Evolutionary conservation across 1,140 invertebrate genomes (phyloP).

Genomic region (Neelides sp.): DNA sequence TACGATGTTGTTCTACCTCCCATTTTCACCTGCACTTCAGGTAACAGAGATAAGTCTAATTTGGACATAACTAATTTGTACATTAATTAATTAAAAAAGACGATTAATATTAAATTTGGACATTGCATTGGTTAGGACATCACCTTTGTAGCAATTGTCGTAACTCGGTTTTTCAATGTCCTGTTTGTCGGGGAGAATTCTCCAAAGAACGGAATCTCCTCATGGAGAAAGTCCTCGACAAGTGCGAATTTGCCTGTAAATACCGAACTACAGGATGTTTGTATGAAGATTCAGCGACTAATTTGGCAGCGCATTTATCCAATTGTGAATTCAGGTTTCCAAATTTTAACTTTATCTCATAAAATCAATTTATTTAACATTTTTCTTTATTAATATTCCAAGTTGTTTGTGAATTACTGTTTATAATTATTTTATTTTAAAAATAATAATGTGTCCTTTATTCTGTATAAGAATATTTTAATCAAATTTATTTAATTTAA

Average conservation of each 20-base stretch:
- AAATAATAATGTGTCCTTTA: too few relatives aligned
- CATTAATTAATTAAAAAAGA: too few relatives aligned
- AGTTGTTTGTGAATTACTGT: not conserved
- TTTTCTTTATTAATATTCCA: not conserved
- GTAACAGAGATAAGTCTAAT: too few relatives aligned
- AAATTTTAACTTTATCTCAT: not conserved
- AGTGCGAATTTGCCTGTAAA: not conserved
- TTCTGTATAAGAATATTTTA: too few relatives aligned
- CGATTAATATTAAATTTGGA: too few relatives aligned
- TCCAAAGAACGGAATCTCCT: not conserved
- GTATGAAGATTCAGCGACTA: not conserved
- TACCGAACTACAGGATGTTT: constrained; percentile 1
- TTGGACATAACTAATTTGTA: too few relatives aligned
- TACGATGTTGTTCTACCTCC: constrained; percentile 6
- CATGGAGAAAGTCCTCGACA: constrained; percentile 6
- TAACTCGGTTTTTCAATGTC: not conserved
- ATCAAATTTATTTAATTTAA: not conserved
- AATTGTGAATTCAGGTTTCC: not conserved
- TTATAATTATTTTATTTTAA: not conserved
- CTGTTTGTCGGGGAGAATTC: constrained; percentile 4
- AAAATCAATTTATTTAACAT: not conserved
- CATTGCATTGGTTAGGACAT: too few relatives aligned
- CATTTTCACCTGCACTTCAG: not conserved
- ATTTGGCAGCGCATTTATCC: not conserved
- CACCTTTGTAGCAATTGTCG: not conserved